Evolutionary conservation across 2,797 vertebrate genomes (phyloP).

Genomic region (Malurus splendens): DNA sequence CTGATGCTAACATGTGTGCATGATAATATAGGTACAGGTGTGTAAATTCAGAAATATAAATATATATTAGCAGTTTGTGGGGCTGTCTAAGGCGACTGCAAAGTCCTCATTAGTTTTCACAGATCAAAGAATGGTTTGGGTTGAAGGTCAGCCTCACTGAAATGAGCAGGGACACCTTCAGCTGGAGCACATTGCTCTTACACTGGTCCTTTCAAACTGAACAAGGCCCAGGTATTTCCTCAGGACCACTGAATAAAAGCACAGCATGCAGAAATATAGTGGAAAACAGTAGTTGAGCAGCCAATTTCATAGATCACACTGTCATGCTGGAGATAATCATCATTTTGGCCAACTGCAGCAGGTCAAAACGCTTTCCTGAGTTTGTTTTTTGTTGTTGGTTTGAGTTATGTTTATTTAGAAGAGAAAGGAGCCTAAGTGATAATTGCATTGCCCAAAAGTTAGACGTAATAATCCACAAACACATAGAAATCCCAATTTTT

Average conservation of each 20-base stretch:
- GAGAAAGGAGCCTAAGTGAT: not conserved
- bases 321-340: not conserved
- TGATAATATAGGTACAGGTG: no score
- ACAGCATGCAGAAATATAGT: not conserved
- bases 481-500: not conserved
- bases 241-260: not conserved
- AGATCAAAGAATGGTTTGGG: not conserved
- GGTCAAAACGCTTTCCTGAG: not conserved
- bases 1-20: not conserved
- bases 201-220: not conserved
- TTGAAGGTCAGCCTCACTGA: not conserved
- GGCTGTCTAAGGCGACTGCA: not conserved
- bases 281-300: not conserved
- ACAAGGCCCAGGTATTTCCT: not conserved
- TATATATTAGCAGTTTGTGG: not conserved
- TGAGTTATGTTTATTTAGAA: conserved; percentile 7
- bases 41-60: not conserved
- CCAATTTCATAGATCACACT: not conserved
- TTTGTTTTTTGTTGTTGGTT: not conserved
- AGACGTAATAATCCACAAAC: not conserved
- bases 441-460: not conserved
- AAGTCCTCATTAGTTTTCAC: not conserved
- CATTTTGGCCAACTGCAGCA: not conserved
- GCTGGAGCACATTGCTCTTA: not conserved
- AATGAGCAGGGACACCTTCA: not conserved